A percentile compares a stretch with the other conserved stretches of the same genome.
phyloP scores from a whole-genome alignment of 2,113 vertebrate species.

The Sisor rabdophorus region DNA sequence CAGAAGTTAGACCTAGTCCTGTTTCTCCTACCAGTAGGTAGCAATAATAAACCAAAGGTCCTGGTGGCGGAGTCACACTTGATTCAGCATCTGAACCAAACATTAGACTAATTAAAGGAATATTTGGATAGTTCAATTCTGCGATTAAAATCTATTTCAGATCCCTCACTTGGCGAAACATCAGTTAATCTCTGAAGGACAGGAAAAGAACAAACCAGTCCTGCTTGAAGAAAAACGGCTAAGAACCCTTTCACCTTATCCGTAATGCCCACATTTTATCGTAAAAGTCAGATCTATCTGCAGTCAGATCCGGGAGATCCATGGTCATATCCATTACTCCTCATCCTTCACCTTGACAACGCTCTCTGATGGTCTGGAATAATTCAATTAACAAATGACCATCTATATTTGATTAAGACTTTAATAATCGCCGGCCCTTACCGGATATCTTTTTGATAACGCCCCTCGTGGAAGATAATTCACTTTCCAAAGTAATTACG shows the following conservation, averaged over 20 bases:
- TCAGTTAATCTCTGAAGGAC: not conserved
- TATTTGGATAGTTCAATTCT: too few species aligned
- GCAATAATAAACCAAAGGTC: too few species aligned
- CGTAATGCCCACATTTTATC: not conserved
- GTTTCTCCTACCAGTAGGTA: too few species aligned
- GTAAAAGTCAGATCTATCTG: not conserved
- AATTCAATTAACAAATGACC: constrained; percentile 56
- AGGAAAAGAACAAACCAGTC: not conserved
- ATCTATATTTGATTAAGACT: constrained; percentile 56
- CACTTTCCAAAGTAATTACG: constrained; percentile 52
- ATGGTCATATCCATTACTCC: constrained; percentile 20
- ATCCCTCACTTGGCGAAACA: too few species aligned
- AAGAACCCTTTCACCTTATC: not conserved
- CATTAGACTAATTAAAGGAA: too few species aligned
- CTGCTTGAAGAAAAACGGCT: not conserved
- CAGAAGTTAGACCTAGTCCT: too few species aligned
- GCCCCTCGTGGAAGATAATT: constrained; percentile 51
- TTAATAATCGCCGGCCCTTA: constrained; percentile 49
- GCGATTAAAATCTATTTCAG: too few species aligned
- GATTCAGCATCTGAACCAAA: too few species aligned
- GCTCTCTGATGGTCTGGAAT: constrained; percentile 51
- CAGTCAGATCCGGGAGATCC: constrained; percentile 19
- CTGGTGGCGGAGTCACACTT: too few species aligned
- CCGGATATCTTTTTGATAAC: constrained; percentile 52
- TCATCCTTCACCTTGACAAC: constrained; percentile 40